phyloP scores from a whole-genome alignment of 2,113 vertebrate genomes.

The Copsychus sechellarum region DNA sequence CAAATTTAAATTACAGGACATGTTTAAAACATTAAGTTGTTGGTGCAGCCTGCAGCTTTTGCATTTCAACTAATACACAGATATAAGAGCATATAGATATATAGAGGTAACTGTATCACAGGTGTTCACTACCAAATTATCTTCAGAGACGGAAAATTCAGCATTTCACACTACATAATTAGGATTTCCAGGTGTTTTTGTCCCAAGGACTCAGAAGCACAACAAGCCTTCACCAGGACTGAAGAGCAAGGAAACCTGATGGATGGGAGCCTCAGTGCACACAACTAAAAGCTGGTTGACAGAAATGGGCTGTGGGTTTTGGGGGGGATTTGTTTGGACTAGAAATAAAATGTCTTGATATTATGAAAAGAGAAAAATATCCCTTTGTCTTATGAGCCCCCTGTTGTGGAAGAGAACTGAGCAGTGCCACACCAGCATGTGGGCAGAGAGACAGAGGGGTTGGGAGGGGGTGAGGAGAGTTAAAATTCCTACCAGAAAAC shows the following conservation, averaged over 20 bases:
- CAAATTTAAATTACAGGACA: neutral
- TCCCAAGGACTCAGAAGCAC: neutral
- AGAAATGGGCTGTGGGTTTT: neutral
- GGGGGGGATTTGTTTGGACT: neutral
- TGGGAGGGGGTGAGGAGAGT: neutral
- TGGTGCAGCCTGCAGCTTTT: neutral
- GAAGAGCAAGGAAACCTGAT: neutral
- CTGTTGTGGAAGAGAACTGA: neutral
- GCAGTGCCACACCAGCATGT: neutral
- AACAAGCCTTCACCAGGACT: neutral
- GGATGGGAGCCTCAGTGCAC: neutral
- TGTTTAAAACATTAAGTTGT: neutral
- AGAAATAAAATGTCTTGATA: neutral
- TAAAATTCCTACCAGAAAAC: constrained; percentile 45
- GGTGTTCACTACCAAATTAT: neutral
- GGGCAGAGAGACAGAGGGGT: neutral
- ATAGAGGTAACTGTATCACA: neutral
- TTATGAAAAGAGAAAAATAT: neutral
- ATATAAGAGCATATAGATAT: neutral
- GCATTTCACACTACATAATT: neutral
- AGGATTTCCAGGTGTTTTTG: neutral
- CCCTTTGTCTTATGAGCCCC: neutral
- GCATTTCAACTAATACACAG: neutral
- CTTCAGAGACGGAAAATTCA: neutral
- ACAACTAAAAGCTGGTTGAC: neutral